Evolutionary conservation across 2,113 vertebrate genomes (phyloP), one percentile per base, ranked within the genome.

Genomic region (Coptodon bakossiorum): DNA sequence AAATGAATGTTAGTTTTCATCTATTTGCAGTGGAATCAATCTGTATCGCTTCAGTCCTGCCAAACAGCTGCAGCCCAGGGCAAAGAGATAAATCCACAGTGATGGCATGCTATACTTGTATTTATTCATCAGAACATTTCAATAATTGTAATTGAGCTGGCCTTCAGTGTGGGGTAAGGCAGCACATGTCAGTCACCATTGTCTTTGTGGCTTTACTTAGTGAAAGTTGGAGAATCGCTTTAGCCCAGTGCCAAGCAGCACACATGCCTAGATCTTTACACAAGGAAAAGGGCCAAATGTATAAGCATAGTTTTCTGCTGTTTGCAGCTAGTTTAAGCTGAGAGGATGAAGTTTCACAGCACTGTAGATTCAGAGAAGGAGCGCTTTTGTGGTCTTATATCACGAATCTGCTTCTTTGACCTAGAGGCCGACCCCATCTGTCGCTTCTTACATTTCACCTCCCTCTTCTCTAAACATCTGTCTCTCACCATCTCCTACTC

Each of bases 111-210:
- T n/a, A 54, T 5, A 83, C 87, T 52, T 54, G 66, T 54, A 63
- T 87, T 80, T 29, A 52, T 88, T 92, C 27, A 85, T 86, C 68
- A 76, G 45, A 86, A 88, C 83, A 89, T 85, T 86, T 88, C 3
- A 3, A 7, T 81, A 81, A 86, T 36, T 63, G 48, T 83, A 79
- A 90, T 87, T 81, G 57, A 87, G 86, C 87, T 71, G 80, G 38
- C 27, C 81, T 63, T 48, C 43, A 86, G 7, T 34, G 17, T 54
- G 50, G 22, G 38, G 14, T 24, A 40, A 22, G 45, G 68, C 68
- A 53, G 63, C 36, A 40, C 61, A 14, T 36, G 24, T 31, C 22
- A 38, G 43, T 68, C 36, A 78, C 1, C 27, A n/a, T 13, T 3
- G 3, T 52, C 43, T 78, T 29, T 31, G 4, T 76, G 12, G 38